Conservation (phyloP, 2,113 vertebrate species). For the Boleophthalmus pectinirostris region DNA sequence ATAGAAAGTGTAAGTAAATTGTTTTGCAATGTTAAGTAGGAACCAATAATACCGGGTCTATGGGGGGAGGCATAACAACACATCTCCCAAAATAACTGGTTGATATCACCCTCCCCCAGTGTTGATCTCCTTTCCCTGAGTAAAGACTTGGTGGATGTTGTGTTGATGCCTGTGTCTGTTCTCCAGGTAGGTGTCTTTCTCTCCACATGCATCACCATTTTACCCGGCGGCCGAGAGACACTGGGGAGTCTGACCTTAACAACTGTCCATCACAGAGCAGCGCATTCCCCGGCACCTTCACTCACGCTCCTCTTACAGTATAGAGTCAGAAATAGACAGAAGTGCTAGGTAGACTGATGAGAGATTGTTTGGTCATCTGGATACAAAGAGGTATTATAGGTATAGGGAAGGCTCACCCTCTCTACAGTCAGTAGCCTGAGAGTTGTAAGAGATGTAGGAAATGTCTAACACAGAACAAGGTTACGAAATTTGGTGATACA, state of each 20-base stretch:
- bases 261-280: slow-evolving; percentile 39
- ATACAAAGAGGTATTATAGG: neutral
- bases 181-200: slow-evolving; percentile 18
- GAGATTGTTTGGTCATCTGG: neutral
- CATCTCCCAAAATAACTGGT: neutral
- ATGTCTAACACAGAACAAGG: no score
- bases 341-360: neutral
- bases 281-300: slow-evolving; percentile 19
- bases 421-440: neutral
- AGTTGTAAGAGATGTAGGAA: no score
- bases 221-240: slow-evolving; percentile 19
- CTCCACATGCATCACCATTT: slow-evolving; percentile 20
- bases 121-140: neutral
- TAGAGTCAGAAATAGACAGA: slow-evolving; percentile 5
- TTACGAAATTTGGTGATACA: no score
- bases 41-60: neutral
- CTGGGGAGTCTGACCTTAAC: slow-evolving; percentile 31
- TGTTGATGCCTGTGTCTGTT: slow-evolving; percentile 26
- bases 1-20: neutral
- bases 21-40: neutral
- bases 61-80: neutral
- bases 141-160: slow-evolving; percentile 29
- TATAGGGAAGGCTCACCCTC: no score
- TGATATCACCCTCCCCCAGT: slow-evolving; percentile 4
- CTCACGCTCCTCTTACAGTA: slow-evolving; percentile 6